phyloP scores from a whole-genome alignment of 2,888 invertebrate genomes.

The Sicus ferrugineus region DNA sequence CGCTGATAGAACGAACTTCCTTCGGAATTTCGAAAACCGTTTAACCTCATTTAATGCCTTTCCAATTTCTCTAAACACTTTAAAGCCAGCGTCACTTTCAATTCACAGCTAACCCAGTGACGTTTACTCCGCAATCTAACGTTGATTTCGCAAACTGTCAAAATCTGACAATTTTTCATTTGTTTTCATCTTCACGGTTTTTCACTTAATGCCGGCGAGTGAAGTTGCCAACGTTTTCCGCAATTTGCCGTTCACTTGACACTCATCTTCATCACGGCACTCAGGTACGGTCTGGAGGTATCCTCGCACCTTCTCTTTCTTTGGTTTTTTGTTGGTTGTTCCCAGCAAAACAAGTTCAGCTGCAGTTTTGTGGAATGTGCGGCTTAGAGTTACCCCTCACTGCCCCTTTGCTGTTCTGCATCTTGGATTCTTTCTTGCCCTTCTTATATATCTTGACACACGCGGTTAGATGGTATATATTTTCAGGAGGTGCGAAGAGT shows the following conservation, averaged over 20 bases:
- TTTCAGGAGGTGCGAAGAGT: no score
- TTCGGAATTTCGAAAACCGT: slow-evolving; percentile 28
- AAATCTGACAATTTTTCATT: slow-evolving; percentile 19
- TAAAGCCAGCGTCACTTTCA: slow-evolving; percentile 4
- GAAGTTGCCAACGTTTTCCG: slow-evolving; percentile 6
- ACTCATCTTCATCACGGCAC: slow-evolving; percentile 5
- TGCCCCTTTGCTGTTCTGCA: neutral
- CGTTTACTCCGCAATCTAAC: slow-evolving; percentile 12
- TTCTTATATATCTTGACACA: no score
- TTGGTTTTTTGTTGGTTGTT: neutral
- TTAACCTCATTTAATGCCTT: slow-evolving; percentile 14
- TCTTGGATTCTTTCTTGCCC: neutral
- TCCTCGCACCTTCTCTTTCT: neutral
- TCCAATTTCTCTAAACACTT: slow-evolving; percentile 20
- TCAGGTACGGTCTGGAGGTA: neutral
- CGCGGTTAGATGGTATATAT: no score
- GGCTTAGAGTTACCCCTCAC: no score
- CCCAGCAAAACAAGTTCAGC: neutral
- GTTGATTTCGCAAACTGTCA: slow-evolving; percentile 20
- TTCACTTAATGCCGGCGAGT: neutral
- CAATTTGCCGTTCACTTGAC: slow-evolving; percentile 19
- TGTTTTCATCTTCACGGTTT: slow-evolving; percentile 23
- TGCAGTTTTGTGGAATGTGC: neutral
- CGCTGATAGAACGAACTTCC: no score
- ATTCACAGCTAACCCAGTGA: slow-evolving; percentile 15